Base-by-base conservation (phyloP, 2,797 vertebrate species). In the Sarcoramphus papa region DNA sequence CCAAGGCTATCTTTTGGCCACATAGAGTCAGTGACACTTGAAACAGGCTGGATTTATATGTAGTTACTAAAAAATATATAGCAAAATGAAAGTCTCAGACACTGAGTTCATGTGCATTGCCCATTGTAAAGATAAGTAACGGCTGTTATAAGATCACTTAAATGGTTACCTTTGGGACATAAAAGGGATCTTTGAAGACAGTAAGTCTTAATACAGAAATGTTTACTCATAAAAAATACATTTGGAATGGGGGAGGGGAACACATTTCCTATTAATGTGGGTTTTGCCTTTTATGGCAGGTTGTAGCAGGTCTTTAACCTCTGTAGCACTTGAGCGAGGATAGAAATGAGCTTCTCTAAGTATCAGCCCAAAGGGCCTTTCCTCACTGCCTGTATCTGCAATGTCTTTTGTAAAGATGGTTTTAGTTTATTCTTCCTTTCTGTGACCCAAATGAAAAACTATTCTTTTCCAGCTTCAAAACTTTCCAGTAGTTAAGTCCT, bases 71-170 rank as follows among this genome's bases (percentile, higher is more conserved):
- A 98, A 98, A 98, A 97, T 98, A 98, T 95, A 96, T 91, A 91
- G 97, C 91, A 95, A 95, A 97, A 94, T 96, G 94, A 95, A 97
- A 95, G 86, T 90, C 72, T 81, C 93, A 92, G 96, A 93, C 96
- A 79, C 60, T 50, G 95, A 94, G 93, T 96, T 85, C 93, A 94
- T 90, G 77, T 93, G 89, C 31, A 14, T 82, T 67, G 75, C 87
- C 93, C 75, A 14, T 94, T 97, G 97, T 98, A 98, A 98, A 98
- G 96, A 98, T 98, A 98, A 98, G 96, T 98, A 97, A 98, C 20
- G 6, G 86, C 97, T 95, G 92, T 97, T 97, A 97, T 97, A 96
- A 97, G 98, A 97, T 95, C 96, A 78, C 97, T 97, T 98, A 98
- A 98, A 97, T 95, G 90, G 97, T 97, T 98, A 96, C 97, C 98